Base-by-base conservation (phyloP, 2,113 vertebrate species). In the Daubentonia madagascariensis region DNA sequence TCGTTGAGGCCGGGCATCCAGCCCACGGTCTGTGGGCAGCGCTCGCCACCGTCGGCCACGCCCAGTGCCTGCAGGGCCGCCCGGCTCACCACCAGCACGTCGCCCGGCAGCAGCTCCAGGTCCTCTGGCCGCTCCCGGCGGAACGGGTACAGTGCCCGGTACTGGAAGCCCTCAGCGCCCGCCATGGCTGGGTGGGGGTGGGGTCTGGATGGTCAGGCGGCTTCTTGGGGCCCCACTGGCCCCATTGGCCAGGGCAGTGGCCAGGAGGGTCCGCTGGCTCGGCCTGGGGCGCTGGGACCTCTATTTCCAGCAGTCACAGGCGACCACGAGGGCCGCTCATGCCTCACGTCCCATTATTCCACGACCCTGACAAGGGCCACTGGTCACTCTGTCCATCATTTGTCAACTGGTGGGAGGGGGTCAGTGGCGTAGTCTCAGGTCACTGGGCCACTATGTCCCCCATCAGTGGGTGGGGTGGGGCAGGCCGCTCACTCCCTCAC, bases 1-100 rank as follows among this genome's bases (percentile, higher is more conserved):
- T 99, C 99, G 0, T 99, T 99, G 98, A 99, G 98, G 0, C 99
- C 99, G 18, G 99, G 98, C 94, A 99, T 99, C 99, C 99, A 99
- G 85, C 99, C 99, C 2, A 99, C 98, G 7, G 72, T 98, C 75
- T 99, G 99, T 0, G 99, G 99, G 50, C 98, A 98, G 98, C 99
- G 98, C 97, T 99, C 99, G 0, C 99, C 99, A 5, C 99, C 99
- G 0, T 99, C 99, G 30, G 99, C 98, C 98, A 99, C 99, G 91
- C 99, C 99, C 91, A 99, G 98, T 0, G 99, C 99, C 97, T 99
- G 98, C 96, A 99, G 98, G 37, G 99, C 99, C 0, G 99, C 99
- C 94, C 99, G 99, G 99, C 99, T 99, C 73, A 99, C 99, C 2
- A 99, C 99, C 98, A 99, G 98, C 81, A 99, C 97, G 97, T 99